Evolutionary conservation across 2,888 invertebrate genomes (phyloP), one percentile per base, ranked within the genome.

Genomic region (Julus scanicus): DNA sequence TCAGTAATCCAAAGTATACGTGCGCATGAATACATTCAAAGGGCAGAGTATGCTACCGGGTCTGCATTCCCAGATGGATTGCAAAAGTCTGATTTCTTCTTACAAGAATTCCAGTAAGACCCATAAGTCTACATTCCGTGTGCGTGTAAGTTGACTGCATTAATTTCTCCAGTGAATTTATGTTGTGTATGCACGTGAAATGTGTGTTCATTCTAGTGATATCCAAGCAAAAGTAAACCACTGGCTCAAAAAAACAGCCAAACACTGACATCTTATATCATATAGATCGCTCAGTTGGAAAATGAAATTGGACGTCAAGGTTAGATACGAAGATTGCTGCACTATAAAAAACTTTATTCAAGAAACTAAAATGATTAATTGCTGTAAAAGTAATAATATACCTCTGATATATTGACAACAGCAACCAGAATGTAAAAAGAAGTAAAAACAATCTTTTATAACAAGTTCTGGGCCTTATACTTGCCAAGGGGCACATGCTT

Each of bases 11-110:
- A 20, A 17, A 71, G 20, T 20, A 44, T 44, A 20, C 63, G 63
- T 71, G 63, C 63, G 20, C 63, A 29, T 71, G 63, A 71, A 71
- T 71, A 71, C 63, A 71, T 71, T n/a, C 63, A 71, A 71, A 71
- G 20, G 63, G 17, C 9, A 71, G 63, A 20, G 20, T 9, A 17
- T 71, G 20, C 63, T 71, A 20, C 8, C 2, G 20, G 63, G 63
- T 20, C 20, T 20, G 63, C 63, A 71, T 71, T 71, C 63, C 63
- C 63, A 71, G 20, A 20, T 71, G 63, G 63, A 71, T 71, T 71
- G 63, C 63, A n/a, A 57, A 44, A 71, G 63, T 71, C 63, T 71
- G 20, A 71, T 71, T 71, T 71, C 63, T 20, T 71, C 20, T 20
- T 6, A 8, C 63, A 8, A 71, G 63, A 71, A 71, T 71, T 20